Percentiles rank a stretch among this genome's conserved stretches.
Conservation (phyloP, 2,888 invertebrate genomes). For the Aphidius colemani region DNA sequence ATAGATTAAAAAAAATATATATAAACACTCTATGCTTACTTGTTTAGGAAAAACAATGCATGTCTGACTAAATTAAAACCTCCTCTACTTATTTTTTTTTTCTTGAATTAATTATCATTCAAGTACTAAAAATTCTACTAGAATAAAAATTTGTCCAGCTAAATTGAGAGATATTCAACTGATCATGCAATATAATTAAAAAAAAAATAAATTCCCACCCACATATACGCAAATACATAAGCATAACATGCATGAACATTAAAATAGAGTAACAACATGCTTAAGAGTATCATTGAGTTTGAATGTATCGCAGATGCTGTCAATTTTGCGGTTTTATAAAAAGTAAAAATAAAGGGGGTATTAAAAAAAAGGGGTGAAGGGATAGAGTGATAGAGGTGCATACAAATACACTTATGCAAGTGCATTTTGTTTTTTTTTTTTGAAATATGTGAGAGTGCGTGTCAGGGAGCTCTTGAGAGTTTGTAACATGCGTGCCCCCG, state of each 20-base stretch:
- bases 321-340: neutral
- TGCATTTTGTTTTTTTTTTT: conserved; percentile 19
- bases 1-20: too few species aligned
- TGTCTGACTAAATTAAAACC: too few species aligned
- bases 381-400: neutral
- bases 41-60: too few species aligned
- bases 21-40: too few species aligned
- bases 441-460: conserved; percentile 4
- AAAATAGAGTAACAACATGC: neutral
- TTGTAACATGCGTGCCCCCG: conserved; percentile 38
- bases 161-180: conserved; percentile 59
- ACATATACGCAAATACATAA: conserved; percentile 17
- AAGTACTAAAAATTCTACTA: conserved; percentile 43
- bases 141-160: conserved; percentile 50
- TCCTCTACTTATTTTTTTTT: conserved; percentile 4
- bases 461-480: conserved; percentile 17
- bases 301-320: too few species aligned
- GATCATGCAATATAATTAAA: conserved; percentile 36
- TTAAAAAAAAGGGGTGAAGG: neutral
- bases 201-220: neutral
- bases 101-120: too few species aligned
- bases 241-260: neutral
- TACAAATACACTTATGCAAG: neutral
- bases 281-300: too few species aligned
- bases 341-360: neutral